Conservation (phyloP, 1,140 invertebrate species). For the Sinonovacula constricta region DNA sequence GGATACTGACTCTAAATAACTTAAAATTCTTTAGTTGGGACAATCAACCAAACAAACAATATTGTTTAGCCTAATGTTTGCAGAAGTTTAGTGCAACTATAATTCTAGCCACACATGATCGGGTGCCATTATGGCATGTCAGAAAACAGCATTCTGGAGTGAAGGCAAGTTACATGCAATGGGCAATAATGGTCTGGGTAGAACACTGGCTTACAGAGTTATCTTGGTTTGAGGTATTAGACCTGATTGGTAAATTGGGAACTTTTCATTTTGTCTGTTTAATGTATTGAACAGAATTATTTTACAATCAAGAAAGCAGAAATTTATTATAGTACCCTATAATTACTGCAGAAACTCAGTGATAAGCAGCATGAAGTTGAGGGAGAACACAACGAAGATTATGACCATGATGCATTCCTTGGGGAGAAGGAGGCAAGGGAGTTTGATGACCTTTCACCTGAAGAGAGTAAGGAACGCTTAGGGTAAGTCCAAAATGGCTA, state of each 20-base stretch:
- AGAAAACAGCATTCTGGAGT: no score
- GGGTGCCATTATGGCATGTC: no score
- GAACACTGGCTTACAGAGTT: background rate
- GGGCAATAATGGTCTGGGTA: no score
- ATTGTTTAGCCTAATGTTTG: no score
- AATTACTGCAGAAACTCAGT: constrained; percentile 69
- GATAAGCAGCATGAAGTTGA: constrained; percentile 74
- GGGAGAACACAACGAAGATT: constrained; percentile 91
- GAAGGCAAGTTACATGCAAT: no score
- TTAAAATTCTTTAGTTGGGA: no score
- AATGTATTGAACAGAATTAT: background rate
- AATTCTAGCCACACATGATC: no score
- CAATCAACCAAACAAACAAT: no score
- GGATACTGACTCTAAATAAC: no score
- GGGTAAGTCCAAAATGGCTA: no score
- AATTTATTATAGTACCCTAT: background rate
- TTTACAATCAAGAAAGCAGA: background rate
- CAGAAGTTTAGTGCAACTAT: no score
- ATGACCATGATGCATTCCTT: constrained; percentile 98
- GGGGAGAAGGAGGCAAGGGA: constrained; percentile 94
- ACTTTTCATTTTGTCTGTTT: background rate
- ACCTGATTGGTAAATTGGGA: background rate
- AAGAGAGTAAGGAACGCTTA: constrained; percentile 94
- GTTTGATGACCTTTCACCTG: constrained; percentile 95
- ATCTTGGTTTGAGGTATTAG: background rate